Evolutionary conservation across 2,888 invertebrate species (phyloP), one percentile per base, ranked within the genome.

Genomic region (Lithosia quadra): DNA sequence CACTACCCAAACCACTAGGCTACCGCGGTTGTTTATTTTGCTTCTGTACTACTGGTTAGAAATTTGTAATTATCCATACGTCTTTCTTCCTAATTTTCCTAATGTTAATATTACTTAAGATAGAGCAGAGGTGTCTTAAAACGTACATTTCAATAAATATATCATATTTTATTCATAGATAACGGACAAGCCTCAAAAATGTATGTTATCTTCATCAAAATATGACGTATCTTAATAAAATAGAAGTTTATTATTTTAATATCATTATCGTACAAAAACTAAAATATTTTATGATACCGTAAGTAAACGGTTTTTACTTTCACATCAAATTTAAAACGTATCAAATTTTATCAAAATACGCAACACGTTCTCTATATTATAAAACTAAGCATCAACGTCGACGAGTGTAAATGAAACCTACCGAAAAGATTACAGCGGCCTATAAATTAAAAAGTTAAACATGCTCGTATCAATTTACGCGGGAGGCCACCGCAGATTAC

Each of bases 401-500:
- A 49, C 60, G 61, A 55, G 39, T 49, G 65, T 69, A 68, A 66
- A 67, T 71, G 77, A 78, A 76, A 68, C 73, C 75, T 77, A 43
- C 63, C 57, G 67, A 64, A 73, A 72, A 60, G 71, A 83, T 86
- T 81, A 80, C 81, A 77, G 59, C 69, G 58, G 1, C 63, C 77
- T 71, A 81, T 88, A 86, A 88, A 87, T 86, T 84, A 36, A 64
- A 70, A 73, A 78, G 78, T 73, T 77, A 76, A 82, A 78, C 82
- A 77, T 75, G 68, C 75, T 77, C 71, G 77, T 86, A 85, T 86
- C 84, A 85, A 80, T 86, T 86, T 87, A 85, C 83, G 76, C 82
- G 81, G 83, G 74, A 80, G 85, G 81, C 84, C 84, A 84, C 86
- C 77, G 74, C 72, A 81, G 64, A 83, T 77, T 82, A 81, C 78